These are phyloP conservation scores for Thermophis baileyi DNA, from an alignment of 2,113 vertebrate species.

Conservation along the genomic window DNA sequence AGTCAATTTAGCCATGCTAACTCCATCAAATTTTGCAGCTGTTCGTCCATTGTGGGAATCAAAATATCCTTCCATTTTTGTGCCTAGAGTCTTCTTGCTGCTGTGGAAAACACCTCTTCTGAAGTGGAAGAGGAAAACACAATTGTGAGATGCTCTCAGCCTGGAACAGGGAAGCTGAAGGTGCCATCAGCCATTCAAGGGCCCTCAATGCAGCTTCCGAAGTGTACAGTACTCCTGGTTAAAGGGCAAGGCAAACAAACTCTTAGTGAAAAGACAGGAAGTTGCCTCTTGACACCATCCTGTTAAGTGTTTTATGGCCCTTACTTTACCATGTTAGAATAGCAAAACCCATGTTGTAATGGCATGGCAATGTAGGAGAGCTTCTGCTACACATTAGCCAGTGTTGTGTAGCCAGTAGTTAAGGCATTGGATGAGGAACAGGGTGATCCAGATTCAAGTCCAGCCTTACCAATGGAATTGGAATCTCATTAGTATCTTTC, in stretches of 20 bases:
- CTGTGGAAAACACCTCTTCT: background rate
- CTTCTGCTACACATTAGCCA: background rate
- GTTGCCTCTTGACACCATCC: background rate
- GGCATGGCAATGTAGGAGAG: background rate
- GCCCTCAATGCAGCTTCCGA: background rate
- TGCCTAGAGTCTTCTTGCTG: background rate
- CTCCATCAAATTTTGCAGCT: background rate
- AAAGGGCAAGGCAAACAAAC: background rate
- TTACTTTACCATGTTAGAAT: background rate
- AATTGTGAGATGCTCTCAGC: background rate
- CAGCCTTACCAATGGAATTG: background rate
- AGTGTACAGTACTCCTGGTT: background rate
- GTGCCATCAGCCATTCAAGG: background rate
- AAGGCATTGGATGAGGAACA: background rate
- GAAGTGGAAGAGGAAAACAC: background rate
- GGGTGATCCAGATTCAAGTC: background rate
- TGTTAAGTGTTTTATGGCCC: background rate
- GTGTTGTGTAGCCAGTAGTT: background rate
- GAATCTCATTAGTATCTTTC: background rate
- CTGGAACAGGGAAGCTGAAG: background rate
- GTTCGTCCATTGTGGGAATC: background rate
- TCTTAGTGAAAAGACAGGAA: background rate
- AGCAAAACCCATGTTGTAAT: background rate
- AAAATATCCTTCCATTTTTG: background rate
- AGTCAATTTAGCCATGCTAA: background rate